These are phyloP conservation scores for Paradoxurus hermaphroditus DNA, from an alignment of 2,113 vertebrate species.

Conservation along the genomic window DNA sequence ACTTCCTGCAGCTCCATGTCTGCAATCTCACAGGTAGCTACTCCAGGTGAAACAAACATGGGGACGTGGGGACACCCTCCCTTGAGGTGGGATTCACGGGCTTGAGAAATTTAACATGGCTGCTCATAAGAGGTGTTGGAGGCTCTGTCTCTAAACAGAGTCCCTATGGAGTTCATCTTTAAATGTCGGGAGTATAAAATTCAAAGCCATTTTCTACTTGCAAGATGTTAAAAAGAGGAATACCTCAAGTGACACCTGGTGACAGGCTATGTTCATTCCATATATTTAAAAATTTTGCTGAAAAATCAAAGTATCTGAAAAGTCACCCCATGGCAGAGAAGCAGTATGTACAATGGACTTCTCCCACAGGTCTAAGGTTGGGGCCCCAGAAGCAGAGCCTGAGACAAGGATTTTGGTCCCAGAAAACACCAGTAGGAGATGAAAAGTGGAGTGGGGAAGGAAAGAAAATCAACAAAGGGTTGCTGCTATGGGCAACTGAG, in stretches of 20 bases:
- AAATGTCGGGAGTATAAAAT: neutral
- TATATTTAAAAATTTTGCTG: neutral
- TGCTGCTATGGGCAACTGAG: neutral
- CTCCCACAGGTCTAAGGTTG: neutral
- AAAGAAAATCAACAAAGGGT: neutral
- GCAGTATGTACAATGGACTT: neutral
- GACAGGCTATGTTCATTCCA: neutral
- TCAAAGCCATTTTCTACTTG: neutral
- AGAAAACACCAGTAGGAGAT: neutral
- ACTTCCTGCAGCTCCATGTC: neutral
- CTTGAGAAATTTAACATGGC: neutral
- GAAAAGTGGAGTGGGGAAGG: neutral
- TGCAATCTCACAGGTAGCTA: neutral
- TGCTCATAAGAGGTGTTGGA: neutral
- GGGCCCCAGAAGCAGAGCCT: neutral
- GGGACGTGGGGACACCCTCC: fast-evolving
- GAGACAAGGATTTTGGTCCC: neutral
- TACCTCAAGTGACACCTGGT: neutral
- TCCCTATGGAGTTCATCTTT: neutral
- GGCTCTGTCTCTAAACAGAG: neutral
- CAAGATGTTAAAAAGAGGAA: neutral
- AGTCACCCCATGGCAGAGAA: neutral
- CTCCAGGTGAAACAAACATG: neutral
- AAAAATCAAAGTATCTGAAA: neutral
- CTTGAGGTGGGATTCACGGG: neutral